A percentile compares a stretch with the other conserved stretches of the same genome.
Conservation (phyloP, 2,888 invertebrate species). For the Rhopalosiphum nymphaeae region DNA sequence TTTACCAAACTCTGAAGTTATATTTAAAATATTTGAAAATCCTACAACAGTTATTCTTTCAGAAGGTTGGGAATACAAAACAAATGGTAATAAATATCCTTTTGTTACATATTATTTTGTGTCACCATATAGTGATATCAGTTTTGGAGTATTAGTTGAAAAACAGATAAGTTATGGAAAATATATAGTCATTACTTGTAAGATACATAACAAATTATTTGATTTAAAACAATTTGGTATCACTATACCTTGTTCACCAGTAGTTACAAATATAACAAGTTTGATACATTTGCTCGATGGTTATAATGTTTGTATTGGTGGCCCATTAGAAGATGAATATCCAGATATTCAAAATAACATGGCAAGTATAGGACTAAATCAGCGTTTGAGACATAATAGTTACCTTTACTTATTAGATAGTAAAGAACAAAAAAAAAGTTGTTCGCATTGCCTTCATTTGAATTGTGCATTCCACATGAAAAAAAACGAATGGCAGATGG, state of each 20-base stretch:
- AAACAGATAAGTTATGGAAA: neutral
- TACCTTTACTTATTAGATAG: neutral
- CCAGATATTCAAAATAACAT: neutral
- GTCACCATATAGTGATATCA: neutral
- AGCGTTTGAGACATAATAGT: neutral
- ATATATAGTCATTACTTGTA: neutral
- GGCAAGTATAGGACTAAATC: neutral
- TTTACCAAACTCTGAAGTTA: neutral
- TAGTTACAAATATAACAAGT: neutral
- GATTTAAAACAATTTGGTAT: conserved; percentile 6
- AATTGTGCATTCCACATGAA: neutral
- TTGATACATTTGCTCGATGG: neutral
- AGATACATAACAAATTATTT: neutral
- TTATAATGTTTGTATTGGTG: neutral
- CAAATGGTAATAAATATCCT: neutral
- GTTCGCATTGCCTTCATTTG: neutral
- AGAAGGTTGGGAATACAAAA: conserved; percentile 10
- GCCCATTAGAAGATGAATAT: neutral
- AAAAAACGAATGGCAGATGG: neutral
- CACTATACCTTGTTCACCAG: neutral
- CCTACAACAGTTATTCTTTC: neutral
- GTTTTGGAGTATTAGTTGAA: neutral
- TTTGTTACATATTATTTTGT: neutral
- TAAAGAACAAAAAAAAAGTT: neutral
- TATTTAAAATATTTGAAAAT: neutral